These are phyloP conservation scores for Climacteris rufus DNA, from an alignment of 2,113 vertebrate species.

Conservation along the genomic window DNA sequence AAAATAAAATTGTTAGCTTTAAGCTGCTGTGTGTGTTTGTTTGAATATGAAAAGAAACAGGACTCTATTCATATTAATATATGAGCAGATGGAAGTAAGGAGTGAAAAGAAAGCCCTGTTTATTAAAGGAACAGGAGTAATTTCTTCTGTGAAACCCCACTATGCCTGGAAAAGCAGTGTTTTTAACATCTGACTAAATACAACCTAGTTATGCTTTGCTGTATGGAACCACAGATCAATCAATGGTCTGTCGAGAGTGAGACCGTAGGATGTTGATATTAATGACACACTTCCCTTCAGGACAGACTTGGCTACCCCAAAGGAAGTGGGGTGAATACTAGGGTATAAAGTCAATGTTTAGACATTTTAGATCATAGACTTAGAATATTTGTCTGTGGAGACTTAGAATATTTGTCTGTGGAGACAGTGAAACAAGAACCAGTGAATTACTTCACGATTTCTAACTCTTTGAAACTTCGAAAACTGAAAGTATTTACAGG, in stretches of 20 bases:
- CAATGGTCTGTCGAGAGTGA: conserved; percentile 8
- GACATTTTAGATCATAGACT: not conserved
- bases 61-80: not conserved
- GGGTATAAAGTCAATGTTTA: conserved; percentile 39
- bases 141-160: not conserved
- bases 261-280: conserved; percentile 40
- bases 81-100: not conserved
- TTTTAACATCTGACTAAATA: conserved; percentile 42
- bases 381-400: not conserved
- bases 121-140: not conserved
- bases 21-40: not conserved
- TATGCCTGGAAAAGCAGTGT: not conserved
- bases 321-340: conserved; percentile 39
- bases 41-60: not conserved
- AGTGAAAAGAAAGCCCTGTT: not conserved
- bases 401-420: not conserved
- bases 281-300: conserved; percentile 47
- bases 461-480: not conserved
- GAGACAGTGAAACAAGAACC: not conserved
- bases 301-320: conserved; percentile 40
- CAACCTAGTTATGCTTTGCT: not conserved
- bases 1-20: not conserved
- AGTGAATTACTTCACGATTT: not conserved
- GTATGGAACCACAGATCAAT: conserved; percentile 25
- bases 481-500: not conserved